These are phyloP conservation scores for Amazona finschi DNA, from an alignment of 2,797 vertebrate species.

Conservation along the genomic window DNA sequence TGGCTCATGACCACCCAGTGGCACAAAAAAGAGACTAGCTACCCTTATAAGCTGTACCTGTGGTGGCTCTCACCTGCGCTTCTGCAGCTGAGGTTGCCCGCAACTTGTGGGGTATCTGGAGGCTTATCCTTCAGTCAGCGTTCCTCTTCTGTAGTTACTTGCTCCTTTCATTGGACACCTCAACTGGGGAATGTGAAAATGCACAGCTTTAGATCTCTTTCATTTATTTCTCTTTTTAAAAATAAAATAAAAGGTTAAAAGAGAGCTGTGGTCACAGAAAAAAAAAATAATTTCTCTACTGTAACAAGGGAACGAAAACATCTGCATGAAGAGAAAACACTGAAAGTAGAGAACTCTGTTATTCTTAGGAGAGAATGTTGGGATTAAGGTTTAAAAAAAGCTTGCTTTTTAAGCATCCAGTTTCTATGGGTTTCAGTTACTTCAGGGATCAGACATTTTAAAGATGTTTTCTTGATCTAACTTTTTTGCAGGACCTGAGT, in stretches of 20 bases:
- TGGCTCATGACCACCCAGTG: background rate
- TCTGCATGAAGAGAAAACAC: constrained; percentile 33
- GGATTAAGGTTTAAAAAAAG: constrained; percentile 50
- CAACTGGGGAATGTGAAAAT: background rate
- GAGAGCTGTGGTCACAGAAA: background rate
- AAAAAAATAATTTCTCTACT: background rate
- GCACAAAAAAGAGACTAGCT: background rate
- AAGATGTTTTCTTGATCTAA: constrained; percentile 46
- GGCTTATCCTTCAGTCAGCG: background rate
- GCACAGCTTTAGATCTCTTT: background rate
- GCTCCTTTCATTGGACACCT: background rate
- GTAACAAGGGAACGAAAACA: constrained; percentile 32
- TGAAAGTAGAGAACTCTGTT: constrained; percentile 43
- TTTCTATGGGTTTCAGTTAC: constrained; percentile 32
- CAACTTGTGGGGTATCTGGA: background rate
- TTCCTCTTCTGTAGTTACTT: background rate
- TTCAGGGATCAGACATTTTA: constrained; percentile 31
- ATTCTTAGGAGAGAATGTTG: constrained; percentile 55
- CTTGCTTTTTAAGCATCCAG: constrained; percentile 25
- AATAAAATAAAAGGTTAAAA: constrained; percentile 30
- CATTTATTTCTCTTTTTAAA: constrained; percentile 14
- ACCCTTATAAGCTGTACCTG: background rate
- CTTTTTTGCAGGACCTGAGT: constrained; percentile 43
- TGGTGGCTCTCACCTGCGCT: rapidly evolving
- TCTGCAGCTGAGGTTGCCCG: background rate